Percentiles rank a stretch among this genome's conserved stretches.
Conservation (phyloP, 2,888 invertebrate genomes). For the Noctua comes region DNA sequence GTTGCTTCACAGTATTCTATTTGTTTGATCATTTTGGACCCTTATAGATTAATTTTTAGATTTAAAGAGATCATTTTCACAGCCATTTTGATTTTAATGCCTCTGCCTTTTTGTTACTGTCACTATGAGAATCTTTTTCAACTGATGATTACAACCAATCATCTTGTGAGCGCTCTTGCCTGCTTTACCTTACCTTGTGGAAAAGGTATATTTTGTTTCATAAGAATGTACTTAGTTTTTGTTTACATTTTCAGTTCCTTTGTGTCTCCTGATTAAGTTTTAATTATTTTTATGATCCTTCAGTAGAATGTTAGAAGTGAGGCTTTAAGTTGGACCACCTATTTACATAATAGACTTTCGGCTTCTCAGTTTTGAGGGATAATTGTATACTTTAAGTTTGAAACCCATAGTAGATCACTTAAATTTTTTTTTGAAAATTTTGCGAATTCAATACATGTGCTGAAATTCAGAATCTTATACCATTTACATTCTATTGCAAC, state of each 20-base stretch:
- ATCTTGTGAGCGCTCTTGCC: conserved; percentile 82
- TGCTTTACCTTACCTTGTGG: conserved; percentile 79
- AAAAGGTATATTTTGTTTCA: conserved; percentile 72
- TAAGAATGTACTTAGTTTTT: conserved; percentile 77
- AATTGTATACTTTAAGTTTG: conserved; percentile 56
- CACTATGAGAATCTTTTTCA: conserved; percentile 64
- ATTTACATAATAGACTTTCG: conserved; percentile 71
- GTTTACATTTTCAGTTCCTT: conserved; percentile 58
- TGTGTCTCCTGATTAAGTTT: conserved; percentile 59
- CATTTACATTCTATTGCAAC: conserved; percentile 4
- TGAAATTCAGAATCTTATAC: conserved; percentile 15
- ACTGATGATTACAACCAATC: conserved; percentile 61
- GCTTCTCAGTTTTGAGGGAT: conserved; percentile 63
- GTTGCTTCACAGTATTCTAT: conserved; percentile 82
- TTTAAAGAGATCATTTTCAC: conserved; percentile 70
- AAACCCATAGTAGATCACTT: not conserved
- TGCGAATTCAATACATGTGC: conserved; percentile 52
- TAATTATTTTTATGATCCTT: conserved; percentile 69
- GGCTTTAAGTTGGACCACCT: conserved; percentile 83
- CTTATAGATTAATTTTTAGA: conserved; percentile 69
- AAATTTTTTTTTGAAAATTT: conserved; percentile 25
- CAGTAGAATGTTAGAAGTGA: conserved; percentile 72
- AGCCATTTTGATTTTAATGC: conserved; percentile 75
- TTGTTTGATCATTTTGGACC: conserved; percentile 73
- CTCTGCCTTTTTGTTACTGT: conserved; percentile 78